Evolutionary conservation across 2,797 vertebrate genomes (phyloP).

Genomic region (Sarcoramphus papa): DNA sequence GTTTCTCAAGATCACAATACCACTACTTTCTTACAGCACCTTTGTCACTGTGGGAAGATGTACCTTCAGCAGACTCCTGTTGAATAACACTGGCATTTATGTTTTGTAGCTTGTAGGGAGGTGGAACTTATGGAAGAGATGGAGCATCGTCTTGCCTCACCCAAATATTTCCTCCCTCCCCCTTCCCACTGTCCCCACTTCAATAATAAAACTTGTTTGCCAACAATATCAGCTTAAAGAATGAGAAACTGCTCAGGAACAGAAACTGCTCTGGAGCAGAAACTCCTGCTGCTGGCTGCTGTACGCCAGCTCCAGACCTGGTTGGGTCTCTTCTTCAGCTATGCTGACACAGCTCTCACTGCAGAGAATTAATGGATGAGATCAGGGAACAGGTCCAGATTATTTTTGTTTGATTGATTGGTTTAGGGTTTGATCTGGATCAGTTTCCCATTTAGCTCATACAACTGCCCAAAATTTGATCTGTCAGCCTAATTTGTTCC

Average conservation of each 20-base stretch:
- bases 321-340: neutral
- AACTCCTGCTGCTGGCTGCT: neutral
- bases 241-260: neutral
- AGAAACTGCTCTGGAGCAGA: neutral
- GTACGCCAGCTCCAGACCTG: neutral
- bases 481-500: neutral
- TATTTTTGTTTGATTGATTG: neutral
- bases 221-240: neutral
- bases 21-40: neutral
- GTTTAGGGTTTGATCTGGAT: neutral
- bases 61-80: neutral
- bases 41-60: neutral
- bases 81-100: neutral
- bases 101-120: neutral
- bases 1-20: neutral
- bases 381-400: neutral
- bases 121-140: neutral
- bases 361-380: neutral
- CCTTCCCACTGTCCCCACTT: fast-evolving
- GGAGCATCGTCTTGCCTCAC: neutral
- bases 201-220: neutral
- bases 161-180: neutral
- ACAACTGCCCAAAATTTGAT: neutral
- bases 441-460: neutral
- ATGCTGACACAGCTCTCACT: neutral